Conservation (phyloP, 2,113 vertebrate species). For the Toxotes jaculatrix region DNA sequence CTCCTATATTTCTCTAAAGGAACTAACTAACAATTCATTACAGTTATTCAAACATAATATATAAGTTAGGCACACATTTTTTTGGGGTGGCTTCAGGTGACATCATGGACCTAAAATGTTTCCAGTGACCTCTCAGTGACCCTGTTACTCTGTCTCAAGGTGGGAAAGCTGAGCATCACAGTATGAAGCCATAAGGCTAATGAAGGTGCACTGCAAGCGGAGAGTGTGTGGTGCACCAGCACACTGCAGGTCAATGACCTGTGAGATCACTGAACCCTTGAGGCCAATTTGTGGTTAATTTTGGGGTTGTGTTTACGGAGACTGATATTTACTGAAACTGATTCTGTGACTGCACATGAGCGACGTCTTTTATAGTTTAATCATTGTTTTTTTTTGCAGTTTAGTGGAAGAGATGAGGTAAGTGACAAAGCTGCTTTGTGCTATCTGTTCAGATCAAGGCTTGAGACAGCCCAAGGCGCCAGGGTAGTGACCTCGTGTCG, state of each 20-base stretch:
- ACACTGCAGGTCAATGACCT: constrained; percentile 41
- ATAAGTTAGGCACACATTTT: background rate
- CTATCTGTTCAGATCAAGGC: constrained; percentile 57
- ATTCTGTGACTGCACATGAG: constrained; percentile 15
- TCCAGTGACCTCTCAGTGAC: constrained; percentile 36
- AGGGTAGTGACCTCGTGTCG: constrained; percentile 34
- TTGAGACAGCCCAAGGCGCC: constrained; percentile 48
- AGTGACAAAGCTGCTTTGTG: constrained; percentile 51
- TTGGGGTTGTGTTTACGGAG: constrained; percentile 19
- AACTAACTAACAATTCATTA: background rate
- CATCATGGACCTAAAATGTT: constrained; percentile 1
- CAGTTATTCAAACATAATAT: background rate
- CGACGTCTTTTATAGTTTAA: constrained; percentile 25
- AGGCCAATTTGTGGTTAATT: constrained; percentile 44
- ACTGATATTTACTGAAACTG: constrained; percentile 28
- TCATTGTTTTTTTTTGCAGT: constrained; percentile 17
- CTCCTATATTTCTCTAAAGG: too few species aligned
- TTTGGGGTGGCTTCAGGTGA: background rate
- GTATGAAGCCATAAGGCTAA: constrained; percentile 28
- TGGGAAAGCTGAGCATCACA: constrained; percentile 34
- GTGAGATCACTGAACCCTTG: constrained; percentile 35
- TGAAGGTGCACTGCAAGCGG: constrained; percentile 38
- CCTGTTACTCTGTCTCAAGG: constrained; percentile 27
- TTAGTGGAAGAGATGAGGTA: constrained; percentile 27
- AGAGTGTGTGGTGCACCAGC: background rate